Percentiles rank a stretch among this genome's conserved stretches.
These are phyloP conservation scores for Panthera uncia DNA, from an alignment of 2,113 vertebrate species.

Conservation along the genomic window DNA sequence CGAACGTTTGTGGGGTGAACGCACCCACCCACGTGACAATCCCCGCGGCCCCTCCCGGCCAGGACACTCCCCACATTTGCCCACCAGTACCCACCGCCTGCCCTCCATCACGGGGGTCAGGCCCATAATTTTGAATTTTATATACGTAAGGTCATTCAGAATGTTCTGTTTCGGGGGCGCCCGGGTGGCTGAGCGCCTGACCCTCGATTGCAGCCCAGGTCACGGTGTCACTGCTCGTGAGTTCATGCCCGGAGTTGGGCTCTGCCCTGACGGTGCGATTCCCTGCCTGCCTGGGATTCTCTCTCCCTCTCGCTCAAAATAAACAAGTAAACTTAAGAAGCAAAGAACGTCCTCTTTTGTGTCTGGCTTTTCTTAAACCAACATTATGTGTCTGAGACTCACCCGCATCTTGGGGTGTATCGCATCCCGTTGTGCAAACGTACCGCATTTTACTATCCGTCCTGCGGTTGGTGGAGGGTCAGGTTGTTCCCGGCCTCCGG, in stretches of 20 bases:
- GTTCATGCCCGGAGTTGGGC: no score
- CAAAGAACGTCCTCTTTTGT: neutral
- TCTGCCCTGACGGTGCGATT: no score
- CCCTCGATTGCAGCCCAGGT: no score
- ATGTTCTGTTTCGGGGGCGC: no score
- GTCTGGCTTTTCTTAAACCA: neutral
- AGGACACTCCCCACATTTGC: neutral
- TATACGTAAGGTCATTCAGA: fast-evolving
- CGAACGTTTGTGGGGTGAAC: neutral
- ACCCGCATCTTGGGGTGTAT: neutral
- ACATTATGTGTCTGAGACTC: neutral
- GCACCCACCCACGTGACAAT: neutral
- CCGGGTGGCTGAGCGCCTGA: no score
- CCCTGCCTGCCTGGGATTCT: no score
- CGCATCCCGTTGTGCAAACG: neutral
- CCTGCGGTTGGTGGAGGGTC: fast-evolving
- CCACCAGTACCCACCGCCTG: neutral
- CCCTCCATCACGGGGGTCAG: neutral
- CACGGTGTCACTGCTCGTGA: no score
- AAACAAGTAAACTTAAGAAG: no score
- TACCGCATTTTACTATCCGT: fast-evolving
- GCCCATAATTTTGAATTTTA: fast-evolving
- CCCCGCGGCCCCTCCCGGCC: neutral
- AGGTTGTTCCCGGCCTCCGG: neutral
- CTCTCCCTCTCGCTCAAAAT: no score